Base-by-base conservation (phyloP, 1,140 invertebrate species). In the Paraescarpia echinospica region DNA sequence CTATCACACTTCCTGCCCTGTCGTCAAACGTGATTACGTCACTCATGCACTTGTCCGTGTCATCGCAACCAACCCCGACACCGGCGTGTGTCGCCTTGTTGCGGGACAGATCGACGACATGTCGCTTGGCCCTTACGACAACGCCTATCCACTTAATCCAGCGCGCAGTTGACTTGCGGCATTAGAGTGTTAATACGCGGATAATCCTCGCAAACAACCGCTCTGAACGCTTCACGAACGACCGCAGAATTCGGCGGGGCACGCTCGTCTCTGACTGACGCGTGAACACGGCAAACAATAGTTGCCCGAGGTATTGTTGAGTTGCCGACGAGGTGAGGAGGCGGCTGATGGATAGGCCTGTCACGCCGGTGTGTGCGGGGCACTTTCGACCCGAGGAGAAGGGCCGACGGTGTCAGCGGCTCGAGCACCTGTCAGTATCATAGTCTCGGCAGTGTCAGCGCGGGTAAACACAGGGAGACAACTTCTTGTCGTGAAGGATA, bases 261-360 rank as follows among this genome's bases (percentile, higher is more conserved):
- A 51, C 48, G 1, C 0, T 18, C 18, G 48, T 9, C 48, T 51
- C 48, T 9, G 18, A 77, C 27, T 2, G 59, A 4, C 18, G 59
- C 59, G 2, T 77, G 22, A 27, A 18, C 12, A 2, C 22, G 59
- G 59, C 22, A 77, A 77, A 31, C 59, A 77, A 77, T 0, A 18
- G 48, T 51, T 18, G 48, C 48, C 59, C 27, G 18, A 18, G 59
- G 59, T 77, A 77, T 77, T 27, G 59, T 77, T 77, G 14, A 18
- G 27, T 18, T 77, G 12, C 59, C 59, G 9, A 6, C 59, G 8
- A 18, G 59, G 14, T 18, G 59, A 31, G 59, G 22, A 0, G 59
- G 59, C 59, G 59, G 59, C 59, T 77, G 59, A 77, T 77, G 59
- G 59, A 77, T 77, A 77, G 59, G 59, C 59, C 59, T 77, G 59